phyloP scores from a whole-genome alignment of 2,888 invertebrate genomes.

The Hedya salicella region DNA sequence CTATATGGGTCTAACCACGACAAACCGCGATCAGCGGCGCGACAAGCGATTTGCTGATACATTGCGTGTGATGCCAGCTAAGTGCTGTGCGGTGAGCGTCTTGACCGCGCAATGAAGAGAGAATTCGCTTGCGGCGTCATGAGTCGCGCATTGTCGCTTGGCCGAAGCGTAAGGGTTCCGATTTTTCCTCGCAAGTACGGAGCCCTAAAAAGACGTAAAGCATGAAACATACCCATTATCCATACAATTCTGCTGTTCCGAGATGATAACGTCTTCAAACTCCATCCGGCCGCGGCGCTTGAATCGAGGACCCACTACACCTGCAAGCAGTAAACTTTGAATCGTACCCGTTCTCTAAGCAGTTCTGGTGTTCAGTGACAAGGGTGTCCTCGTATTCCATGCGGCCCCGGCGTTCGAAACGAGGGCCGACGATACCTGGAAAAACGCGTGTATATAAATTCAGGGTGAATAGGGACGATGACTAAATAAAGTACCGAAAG shows the following conservation, averaged over 20 bases:
- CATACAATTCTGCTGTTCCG: slow-evolving; percentile 78
- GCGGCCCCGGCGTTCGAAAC: slow-evolving; percentile 78
- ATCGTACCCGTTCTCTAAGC: slow-evolving; percentile 69
- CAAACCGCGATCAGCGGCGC: no score
- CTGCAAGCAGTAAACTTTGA: slow-evolving; percentile 51
- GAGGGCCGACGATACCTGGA: slow-evolving; percentile 79
- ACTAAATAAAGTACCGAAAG: no score
- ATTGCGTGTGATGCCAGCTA: no score
- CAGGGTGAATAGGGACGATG: background rate
- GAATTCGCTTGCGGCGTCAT: no score
- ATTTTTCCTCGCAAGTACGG: no score
- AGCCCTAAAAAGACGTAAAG: background rate
- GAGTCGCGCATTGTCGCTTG: no score
- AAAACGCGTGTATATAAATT: background rate
- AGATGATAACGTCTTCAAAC: slow-evolving; percentile 85
- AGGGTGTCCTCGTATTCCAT: slow-evolving; percentile 88
- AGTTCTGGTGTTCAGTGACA: slow-evolving; percentile 82
- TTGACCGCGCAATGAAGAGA: no score
- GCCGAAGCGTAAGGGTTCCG: no score
- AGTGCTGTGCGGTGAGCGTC: no score
- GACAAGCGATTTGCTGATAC: no score
- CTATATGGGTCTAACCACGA: no score
- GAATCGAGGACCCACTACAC: slow-evolving; percentile 83
- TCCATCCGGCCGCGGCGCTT: slow-evolving; percentile 84
- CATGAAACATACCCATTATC: slow-evolving; percentile 64